phyloP scores from a whole-genome alignment of 2,113 vertebrate species.

The Sclerurus mexicanus region DNA sequence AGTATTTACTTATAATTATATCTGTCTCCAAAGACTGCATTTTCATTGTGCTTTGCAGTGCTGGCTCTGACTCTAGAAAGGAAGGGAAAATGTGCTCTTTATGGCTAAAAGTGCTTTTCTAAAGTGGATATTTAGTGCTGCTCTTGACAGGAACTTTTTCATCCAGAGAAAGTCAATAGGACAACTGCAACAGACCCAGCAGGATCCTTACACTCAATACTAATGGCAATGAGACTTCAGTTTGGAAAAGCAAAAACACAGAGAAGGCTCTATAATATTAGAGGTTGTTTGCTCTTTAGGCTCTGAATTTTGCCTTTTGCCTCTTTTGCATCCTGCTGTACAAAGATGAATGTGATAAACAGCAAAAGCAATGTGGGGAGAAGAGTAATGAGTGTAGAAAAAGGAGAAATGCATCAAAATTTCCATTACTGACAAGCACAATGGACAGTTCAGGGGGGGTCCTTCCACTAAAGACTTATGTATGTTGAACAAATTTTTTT shows the following conservation, averaged over 20 bases:
- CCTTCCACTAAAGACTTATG: not conserved
- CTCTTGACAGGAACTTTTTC: constrained; percentile 56
- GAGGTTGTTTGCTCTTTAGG: not conserved
- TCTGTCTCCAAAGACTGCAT: constrained; percentile 19
- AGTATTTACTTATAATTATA: constrained; percentile 65
- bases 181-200: constrained; percentile 42
- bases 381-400: not conserved
- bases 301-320: not conserved
- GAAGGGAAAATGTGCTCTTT: constrained; percentile 43
- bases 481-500: not conserved
- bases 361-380: not conserved
- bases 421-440: not conserved
- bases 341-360: not conserved
- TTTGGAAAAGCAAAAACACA: constrained; percentile 15
- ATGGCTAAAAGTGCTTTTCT: constrained; percentile 48
- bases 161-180: constrained; percentile 58
- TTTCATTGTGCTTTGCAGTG: not conserved
- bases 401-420: not conserved
- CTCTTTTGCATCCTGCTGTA: not conserved
- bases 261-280: not conserved
- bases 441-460: not conserved
- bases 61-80: not conserved
- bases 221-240: not conserved
- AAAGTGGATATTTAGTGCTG: constrained; percentile 56
- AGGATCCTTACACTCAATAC: constrained; percentile 9